Base-by-base conservation (phyloP, 2,888 invertebrate species). In the Eustalomyia histrio region DNA sequence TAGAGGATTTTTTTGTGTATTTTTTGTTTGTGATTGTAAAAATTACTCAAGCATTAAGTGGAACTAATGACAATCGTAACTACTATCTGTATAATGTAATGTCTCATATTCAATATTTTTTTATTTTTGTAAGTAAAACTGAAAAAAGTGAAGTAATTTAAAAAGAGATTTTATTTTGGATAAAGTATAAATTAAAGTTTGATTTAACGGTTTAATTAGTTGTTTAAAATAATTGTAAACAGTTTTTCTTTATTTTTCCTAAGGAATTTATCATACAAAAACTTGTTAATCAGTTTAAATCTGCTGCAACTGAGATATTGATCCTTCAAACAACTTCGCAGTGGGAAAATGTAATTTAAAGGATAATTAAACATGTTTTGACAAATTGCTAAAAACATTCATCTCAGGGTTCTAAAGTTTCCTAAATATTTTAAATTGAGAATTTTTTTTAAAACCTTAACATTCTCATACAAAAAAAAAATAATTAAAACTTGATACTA, bases 41-140 rank as follows among this genome's bases (percentile, higher is more conserved):
- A 64, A 43, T 67, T 33, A 72, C 52, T 76, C 76, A 76, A 76
- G 68, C 80, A 68, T 80, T 76, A 76, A 76, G 80, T 80, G 80
- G 80, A 80, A 80, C 80, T 80, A 80, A 80, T 80, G 76, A 80
- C 80, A 80, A 72, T 47, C n/a, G 43, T n/a, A 14, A 47, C 43
- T 47, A 5, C 43, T n/a, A 29, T 14, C 14, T 47, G 29, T 65
- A 53, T 6, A 14, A 21, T 47, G 24, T 17, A 53, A 63, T 24
- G 29, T 50, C 17, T 61, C 1, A 24, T 14, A 50, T 50, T 29
- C 5, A 24, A 3, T 24, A 3, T 24, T 24, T 24, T 1, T n/a
- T n/a, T n/a, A n/a, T n/a, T 24, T 61, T 61, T 18, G 14, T 14
- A 9, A 47, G 21, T 16, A 14, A 17, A 35, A 58, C 29, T 57